Percentiles rank a stretch among this genome's conserved stretches.
Conservation (phyloP, 2,888 invertebrate species). For the Mesorhabditis sp. region DNA sequence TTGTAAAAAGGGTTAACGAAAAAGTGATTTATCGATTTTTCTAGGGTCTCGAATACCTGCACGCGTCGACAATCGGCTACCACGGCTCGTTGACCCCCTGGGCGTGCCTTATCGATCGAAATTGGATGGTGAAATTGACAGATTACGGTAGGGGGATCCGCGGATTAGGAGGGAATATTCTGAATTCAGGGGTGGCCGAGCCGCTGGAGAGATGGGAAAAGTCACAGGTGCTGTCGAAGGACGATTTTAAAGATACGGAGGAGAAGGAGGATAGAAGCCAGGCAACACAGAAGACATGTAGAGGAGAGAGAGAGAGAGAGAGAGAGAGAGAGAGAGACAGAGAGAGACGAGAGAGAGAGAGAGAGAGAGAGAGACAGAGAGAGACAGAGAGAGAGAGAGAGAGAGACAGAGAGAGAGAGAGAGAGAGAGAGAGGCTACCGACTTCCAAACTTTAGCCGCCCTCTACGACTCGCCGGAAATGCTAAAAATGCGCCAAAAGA, state of each 20-base stretch:
- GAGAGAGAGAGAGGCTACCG: background rate
- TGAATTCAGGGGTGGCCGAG: slow-evolving; percentile 35
- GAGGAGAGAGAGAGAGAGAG: too few species aligned
- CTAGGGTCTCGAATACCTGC: slow-evolving; percentile 39
- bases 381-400: background rate
- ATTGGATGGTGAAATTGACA: slow-evolving; percentile 44
- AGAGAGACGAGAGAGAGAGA: slow-evolving; percentile 1
- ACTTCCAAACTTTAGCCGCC: slow-evolving; percentile 19
- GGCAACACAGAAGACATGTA: slow-evolving; percentile 48
- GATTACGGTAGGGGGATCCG: slow-evolving; percentile 28
- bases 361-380: background rate
- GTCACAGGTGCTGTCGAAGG: slow-evolving; percentile 33
- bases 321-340: background rate
- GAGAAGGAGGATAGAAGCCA: slow-evolving; percentile 47
- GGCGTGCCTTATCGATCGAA: slow-evolving; percentile 42
- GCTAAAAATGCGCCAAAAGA: slow-evolving; percentile 53
- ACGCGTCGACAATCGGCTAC: slow-evolving; percentile 37
- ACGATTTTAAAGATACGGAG: slow-evolving; percentile 24
- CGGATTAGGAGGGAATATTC: background rate
- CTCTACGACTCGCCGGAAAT: slow-evolving; percentile 54
- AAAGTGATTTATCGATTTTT: background rate
- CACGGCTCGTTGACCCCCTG: slow-evolving; percentile 43
- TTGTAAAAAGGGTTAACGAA: background rate
- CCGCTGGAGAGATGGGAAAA: slow-evolving; percentile 55
- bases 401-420: background rate